A percentile compares a stretch with the other conserved stretches of the same genome.
These are phyloP conservation scores for Empidonax alnorum DNA, from an alignment of 2,113 vertebrate species.

Conservation along the genomic window DNA sequence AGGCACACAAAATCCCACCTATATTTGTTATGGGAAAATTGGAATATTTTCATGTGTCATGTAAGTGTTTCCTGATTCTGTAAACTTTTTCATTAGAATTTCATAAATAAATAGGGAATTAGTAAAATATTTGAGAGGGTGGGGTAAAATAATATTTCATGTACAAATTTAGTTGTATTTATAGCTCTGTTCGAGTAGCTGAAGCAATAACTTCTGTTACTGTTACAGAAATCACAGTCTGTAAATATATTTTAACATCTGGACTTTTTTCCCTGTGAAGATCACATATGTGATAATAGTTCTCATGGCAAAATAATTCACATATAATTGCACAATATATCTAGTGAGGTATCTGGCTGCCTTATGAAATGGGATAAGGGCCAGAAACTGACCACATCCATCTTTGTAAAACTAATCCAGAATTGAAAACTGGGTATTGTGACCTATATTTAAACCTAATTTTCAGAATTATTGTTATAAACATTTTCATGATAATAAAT, in stretches of 20 bases:
- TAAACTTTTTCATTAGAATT: background rate
- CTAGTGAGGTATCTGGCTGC: background rate
- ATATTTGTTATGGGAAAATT: background rate
- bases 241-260: background rate
- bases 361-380: background rate
- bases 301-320: background rate
- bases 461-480: background rate
- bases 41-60: background rate
- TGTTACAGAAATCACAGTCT: background rate
- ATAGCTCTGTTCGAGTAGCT: background rate
- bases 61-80: background rate
- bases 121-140: background rate
- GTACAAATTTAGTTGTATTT: background rate
- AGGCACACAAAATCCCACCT: background rate
- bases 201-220: background rate
- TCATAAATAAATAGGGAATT: background rate
- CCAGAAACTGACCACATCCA: background rate
- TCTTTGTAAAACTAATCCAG: background rate
- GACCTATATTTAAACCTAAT: background rate
- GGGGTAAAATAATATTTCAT: background rate
- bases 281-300: background rate
- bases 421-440: background rate
- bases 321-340: background rate
- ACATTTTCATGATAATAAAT: background rate
- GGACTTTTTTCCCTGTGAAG: background rate